Base-by-base conservation (phyloP, 2,888 invertebrate genomes). In the Steinernema hermaphroditum region DNA sequence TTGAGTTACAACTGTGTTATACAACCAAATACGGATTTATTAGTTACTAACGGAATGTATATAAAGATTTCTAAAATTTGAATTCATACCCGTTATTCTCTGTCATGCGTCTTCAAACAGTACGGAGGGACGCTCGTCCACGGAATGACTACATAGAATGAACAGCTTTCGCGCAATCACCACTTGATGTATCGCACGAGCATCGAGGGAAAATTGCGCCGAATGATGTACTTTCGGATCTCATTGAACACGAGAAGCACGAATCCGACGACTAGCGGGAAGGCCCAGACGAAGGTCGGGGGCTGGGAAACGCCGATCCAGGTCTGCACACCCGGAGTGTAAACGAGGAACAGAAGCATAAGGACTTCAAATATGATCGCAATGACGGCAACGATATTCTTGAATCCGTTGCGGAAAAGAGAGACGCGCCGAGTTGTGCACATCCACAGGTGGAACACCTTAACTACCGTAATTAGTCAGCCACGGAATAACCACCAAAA, bases 381-480 rank as follows among this genome's bases (percentile, higher is more conserved):
- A 8, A 77, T 73, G 19, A 79, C 72, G 16, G 80, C 62, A 29
- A 74, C 69, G 74, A 80, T 71, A 71, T 82, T 82, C n/a, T 74
- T 75, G 72, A 82, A 75, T 37, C 82, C 81, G 69, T 82, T 81
- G 12, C 70, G 70, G 75, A 82, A 82, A 27, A 82, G 72, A 9
- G 82, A 82, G 9, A 80, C 77, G 41, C 82, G 75, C 34, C 82
- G 76, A 14, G 82, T 82, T 16, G 81, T 74, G 75, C 82, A 82
- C 76, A 78, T 79, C 77, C 77, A 80, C 32, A 82, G 50, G 70
- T 82, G 81, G 74, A 79, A 80, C n/a, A 76, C 77, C 74, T 73
- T n/a, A 72, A 73, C 27, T 19, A n/a, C n/a, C n/a, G n/a, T n/a
- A n/a, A n/a, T n/a, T n/a, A n/a, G n/a, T n/a, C n/a, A n/a, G n/a